Evolutionary conservation across 2,797 vertebrate genomes (phyloP), one percentile per base, ranked within the genome.

Genomic region (Sebastes itinus): DNA sequence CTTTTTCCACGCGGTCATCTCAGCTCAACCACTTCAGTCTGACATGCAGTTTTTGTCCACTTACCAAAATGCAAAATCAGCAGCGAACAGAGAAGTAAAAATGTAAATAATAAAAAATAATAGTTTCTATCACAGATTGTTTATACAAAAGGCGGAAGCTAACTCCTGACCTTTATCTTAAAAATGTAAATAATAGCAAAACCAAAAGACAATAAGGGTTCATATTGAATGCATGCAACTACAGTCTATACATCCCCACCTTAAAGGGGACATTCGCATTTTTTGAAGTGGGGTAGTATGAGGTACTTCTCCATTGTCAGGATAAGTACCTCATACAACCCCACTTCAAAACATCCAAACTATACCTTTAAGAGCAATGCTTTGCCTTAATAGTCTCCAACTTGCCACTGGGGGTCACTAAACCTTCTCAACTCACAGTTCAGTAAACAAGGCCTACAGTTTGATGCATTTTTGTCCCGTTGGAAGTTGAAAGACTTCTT

Each of bases 31-130:
- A 96, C 95, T 96, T 94, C 95, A 96, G 93, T 94, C 95, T 89
- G 87, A 94, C 96, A 96, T 96, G 96, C 95, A 95, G 89, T 93
- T 94, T 20, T 94, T 94, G 89, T 95, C 93, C 94, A 97, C 96
- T 96, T 96, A 96, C 96, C 96, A 95, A 95, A 96, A 96, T 89
- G 94, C 93, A 96, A 96, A 96, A 95, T 95, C 95, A 96, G 96
- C 96, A 96, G 95, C 94, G 90, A 96, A 96, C 94, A 95, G 93
- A 95, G 95, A 94, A 95, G 94, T 95, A 93, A 95, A 94, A 94
- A 91, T 83, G 88, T 92, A 96, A 95, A 96, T 93, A 90, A 95
- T 92, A 92, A 94, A 85, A 92, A 90, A 90, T 83, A 88, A 91
- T 83, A 85, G 52, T 84, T 86, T 89, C 86, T 72, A 85, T 67